Conservation (phyloP, 2,888 invertebrate genomes). For the Psylliodes chrysocephalus region DNA sequence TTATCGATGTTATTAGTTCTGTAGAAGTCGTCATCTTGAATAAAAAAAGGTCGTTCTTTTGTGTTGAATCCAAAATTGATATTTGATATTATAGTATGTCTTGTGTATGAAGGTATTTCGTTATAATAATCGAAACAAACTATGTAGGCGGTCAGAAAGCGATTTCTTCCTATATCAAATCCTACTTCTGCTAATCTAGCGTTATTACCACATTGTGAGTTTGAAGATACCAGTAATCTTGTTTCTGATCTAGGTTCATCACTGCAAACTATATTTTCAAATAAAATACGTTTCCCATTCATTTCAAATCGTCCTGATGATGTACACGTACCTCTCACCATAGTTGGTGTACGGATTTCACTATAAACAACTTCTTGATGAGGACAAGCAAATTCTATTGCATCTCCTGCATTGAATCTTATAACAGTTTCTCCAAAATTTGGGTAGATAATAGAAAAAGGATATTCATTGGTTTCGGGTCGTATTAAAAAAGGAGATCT, state of each 20-base stretch:
- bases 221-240: constrained; percentile 58
- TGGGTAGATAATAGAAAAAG: constrained; percentile 36
- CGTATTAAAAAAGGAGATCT: constrained; percentile 28
- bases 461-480: constrained; percentile 11
- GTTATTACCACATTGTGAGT: constrained; percentile 61
- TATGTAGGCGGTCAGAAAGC: constrained; percentile 65
- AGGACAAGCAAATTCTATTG: constrained; percentile 42
- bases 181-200: constrained; percentile 67
- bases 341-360: constrained; percentile 28
- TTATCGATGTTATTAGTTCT: constrained; percentile 56
- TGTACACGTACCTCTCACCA: constrained; percentile 48
- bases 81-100: constrained; percentile 65
- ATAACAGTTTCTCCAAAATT: constrained; percentile 23
- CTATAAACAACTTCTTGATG: constrained; percentile 39
- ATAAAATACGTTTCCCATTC: constrained; percentile 49
- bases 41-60: constrained; percentile 65
- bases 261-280: constrained; percentile 64
- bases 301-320: constrained; percentile 47
- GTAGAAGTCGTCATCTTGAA: constrained; percentile 64
- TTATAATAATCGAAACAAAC: constrained; percentile 67
- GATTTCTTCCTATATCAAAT: constrained; percentile 62
- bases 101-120: constrained; percentile 67
- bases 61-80: constrained; percentile 66
- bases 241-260: constrained; percentile 62
- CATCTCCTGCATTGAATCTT: constrained; percentile 24